Conservation (phyloP, 2,113 vertebrate genomes). For the Opisthocomus hoazin region DNA sequence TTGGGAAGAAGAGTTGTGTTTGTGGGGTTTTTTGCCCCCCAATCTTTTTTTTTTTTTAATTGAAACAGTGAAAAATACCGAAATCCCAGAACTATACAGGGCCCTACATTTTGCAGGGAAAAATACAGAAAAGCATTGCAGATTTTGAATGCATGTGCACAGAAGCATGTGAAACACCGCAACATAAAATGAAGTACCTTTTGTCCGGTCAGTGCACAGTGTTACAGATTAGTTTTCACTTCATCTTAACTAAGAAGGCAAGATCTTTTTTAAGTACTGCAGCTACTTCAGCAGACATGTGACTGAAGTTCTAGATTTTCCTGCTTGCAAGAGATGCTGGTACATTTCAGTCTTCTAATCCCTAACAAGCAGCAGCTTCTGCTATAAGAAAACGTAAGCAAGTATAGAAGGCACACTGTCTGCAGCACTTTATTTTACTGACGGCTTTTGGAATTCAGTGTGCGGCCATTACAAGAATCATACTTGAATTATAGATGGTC, state of each 20-base stretch:
- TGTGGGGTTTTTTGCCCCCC: not conserved
- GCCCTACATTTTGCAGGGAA: not conserved
- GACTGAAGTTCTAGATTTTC: not conserved
- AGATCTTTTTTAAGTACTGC: not conserved
- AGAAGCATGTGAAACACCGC: not conserved
- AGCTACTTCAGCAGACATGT: not conserved
- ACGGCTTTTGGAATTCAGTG: not conserved
- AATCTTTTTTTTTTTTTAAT: not conserved
- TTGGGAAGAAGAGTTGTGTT: not conserved
- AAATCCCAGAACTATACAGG: not conserved
- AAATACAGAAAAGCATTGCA: not conserved
- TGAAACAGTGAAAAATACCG: not conserved
- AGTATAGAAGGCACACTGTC: not conserved
- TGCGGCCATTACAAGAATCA: not conserved
- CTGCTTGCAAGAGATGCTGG: not conserved
- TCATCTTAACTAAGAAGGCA: not conserved
- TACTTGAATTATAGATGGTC: not conserved
- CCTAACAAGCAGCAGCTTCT: not conserved
- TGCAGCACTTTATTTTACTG: not conserved
- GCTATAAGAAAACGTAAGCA: not conserved
- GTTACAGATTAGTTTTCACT: not conserved
- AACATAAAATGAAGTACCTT: rapidly evolving
- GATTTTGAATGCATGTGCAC: not conserved
- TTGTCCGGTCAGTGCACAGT: not conserved
- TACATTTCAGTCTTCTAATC: not conserved